Evolutionary conservation across 2,113 vertebrate genomes (phyloP).

Genomic region (Calyptommatus sinebrachiatus): DNA sequence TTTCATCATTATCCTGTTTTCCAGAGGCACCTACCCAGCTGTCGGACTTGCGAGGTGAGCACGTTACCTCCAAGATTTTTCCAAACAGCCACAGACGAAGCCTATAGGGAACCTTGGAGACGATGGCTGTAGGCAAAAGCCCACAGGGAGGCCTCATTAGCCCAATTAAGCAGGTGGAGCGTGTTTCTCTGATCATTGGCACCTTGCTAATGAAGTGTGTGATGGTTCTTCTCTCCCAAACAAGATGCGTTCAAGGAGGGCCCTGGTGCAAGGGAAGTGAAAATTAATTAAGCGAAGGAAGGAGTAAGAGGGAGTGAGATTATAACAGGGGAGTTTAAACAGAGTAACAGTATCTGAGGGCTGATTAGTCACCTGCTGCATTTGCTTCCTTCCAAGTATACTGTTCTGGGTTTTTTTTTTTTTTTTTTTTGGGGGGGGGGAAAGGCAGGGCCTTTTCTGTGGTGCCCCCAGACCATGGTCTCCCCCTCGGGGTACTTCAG

Average conservation of each 20-base stretch:
- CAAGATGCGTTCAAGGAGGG: conserved; percentile 86
- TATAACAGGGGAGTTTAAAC: conserved; percentile 82
- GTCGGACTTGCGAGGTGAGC: conserved; percentile 30
- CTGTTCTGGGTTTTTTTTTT: too few species aligned
- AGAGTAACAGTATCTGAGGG: conserved; percentile 78
- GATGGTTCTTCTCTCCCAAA: conserved; percentile 92
- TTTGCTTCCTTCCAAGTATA: conserved; percentile 66
- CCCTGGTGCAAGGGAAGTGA: conserved; percentile 77
- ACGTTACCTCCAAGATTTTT: conserved; percentile 62
- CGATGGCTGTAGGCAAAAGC: conserved; percentile 68
- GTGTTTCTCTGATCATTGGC: conserved; percentile 85
- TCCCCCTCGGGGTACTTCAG: too few species aligned
- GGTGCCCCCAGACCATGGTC: too few species aligned
- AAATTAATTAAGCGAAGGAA: conserved; percentile 94
- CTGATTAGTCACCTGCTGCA: conserved; percentile 67
- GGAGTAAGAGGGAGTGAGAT: conserved; percentile 85
- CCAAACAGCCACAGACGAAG: conserved; percentile 50
- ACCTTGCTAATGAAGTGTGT: conserved; percentile 91
- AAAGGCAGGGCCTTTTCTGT: too few species aligned
- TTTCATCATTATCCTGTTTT: background rate
- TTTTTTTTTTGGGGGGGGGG: too few species aligned
- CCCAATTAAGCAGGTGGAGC: conserved; percentile 90
- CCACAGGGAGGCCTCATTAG: conserved; percentile 86
- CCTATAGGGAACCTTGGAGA: conserved; percentile 66
- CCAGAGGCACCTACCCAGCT: background rate